Conservation (phyloP, 2,888 invertebrate genomes). For the Vanessa cardui region DNA sequence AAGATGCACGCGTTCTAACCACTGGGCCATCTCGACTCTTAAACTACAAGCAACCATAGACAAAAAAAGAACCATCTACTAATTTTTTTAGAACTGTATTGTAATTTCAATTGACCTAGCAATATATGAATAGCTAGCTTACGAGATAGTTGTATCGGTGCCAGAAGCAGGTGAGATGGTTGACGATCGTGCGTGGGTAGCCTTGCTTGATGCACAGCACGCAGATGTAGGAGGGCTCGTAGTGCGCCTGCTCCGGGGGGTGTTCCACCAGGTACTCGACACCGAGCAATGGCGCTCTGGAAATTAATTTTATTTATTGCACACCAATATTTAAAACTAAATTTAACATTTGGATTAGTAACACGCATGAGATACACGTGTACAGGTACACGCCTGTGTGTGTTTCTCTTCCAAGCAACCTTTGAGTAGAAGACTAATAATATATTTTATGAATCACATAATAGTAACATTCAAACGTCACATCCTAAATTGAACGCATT, state of each 20-base stretch:
- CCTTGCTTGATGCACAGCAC: constrained; percentile 91
- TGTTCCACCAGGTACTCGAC: constrained; percentile 91
- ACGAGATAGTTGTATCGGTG: constrained; percentile 89
- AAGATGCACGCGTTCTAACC: too few species aligned
- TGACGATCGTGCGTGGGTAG: constrained; percentile 89
- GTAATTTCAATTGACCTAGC: neutral
- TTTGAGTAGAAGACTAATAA: too few species aligned
- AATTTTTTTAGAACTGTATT: too few species aligned
- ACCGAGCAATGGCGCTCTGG: constrained; percentile 84
- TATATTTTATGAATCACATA: neutral
- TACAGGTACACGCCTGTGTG: too few species aligned
- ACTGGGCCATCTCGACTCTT: too few species aligned
- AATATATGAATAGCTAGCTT: constrained; percentile 47
- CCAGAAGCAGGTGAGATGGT: constrained; percentile 90
- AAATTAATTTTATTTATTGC: neutral
- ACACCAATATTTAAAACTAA: too few species aligned
- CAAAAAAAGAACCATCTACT: too few species aligned
- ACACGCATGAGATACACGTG: too few species aligned
- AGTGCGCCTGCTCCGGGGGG: constrained; percentile 83
- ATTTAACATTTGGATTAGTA: too few species aligned
- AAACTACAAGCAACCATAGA: too few species aligned
- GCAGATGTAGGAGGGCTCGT: constrained; percentile 89
- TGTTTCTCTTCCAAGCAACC: too few species aligned
- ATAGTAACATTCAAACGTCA: neutral
- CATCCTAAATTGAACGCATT: too few species aligned